Conservation (phyloP, 2,888 invertebrate genomes). For the Polydrusus cervinus region DNA sequence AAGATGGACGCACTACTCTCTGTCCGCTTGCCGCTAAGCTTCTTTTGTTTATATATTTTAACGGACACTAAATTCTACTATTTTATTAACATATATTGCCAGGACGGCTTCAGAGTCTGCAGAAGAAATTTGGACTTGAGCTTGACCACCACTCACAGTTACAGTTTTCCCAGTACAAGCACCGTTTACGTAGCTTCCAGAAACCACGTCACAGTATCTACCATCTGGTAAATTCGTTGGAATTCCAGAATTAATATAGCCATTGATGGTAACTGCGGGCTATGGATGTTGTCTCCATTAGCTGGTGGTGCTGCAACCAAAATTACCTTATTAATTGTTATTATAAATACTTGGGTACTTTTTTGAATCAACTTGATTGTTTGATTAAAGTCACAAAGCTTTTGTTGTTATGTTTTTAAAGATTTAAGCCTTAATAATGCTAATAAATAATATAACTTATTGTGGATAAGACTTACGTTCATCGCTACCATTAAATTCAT, state of each 20-base stretch:
- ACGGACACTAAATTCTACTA: too few species aligned
- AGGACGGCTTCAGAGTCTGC: slow-evolving; percentile 79
- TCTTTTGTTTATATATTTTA: too few species aligned
- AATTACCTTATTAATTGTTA: too few species aligned
- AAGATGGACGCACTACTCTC: too few species aligned
- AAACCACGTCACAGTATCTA: slow-evolving; percentile 89
- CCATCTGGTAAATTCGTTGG: slow-evolving; percentile 84
- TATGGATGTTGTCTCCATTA: slow-evolving; percentile 78
- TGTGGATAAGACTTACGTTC: slow-evolving; percentile 58
- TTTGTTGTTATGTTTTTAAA: too few species aligned
- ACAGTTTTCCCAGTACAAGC: slow-evolving; percentile 80
- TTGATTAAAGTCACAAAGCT: too few species aligned
- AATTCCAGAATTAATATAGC: slow-evolving; percentile 76
- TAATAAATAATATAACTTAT: background rate
- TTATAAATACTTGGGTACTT: too few species aligned
- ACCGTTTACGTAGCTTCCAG: slow-evolving; percentile 76
- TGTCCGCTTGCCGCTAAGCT: too few species aligned
- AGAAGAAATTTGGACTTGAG: slow-evolving; percentile 74
- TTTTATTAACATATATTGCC: slow-evolving; percentile 76
- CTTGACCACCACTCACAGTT: slow-evolving; percentile 76
- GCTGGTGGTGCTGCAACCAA: slow-evolving; percentile 77
- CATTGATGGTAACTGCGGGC: slow-evolving; percentile 83
- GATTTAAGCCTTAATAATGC: background rate
- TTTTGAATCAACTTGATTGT: too few species aligned
- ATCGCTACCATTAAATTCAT: slow-evolving; percentile 77